phyloP scores from a whole-genome alignment of 2,797 vertebrate species.

The Gallinago solitaria region DNA sequence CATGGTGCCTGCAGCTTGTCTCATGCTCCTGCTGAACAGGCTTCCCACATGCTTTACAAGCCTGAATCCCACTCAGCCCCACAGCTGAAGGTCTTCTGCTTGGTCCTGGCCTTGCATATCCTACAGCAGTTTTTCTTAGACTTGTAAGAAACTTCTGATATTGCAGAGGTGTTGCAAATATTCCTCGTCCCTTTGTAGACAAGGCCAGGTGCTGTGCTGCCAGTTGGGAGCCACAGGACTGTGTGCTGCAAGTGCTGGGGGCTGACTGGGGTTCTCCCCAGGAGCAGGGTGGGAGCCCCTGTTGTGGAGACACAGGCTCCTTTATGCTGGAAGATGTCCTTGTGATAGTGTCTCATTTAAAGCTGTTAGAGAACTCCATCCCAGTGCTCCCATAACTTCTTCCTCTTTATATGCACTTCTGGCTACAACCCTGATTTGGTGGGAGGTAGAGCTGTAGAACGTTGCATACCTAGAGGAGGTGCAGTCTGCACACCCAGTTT shows the following conservation, averaged over 20 bases:
- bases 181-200: background rate
- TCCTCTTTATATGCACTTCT: fast-evolving
- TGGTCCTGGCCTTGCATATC: background rate
- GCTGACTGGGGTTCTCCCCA: background rate
- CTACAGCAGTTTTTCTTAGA: background rate
- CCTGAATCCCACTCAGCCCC: background rate
- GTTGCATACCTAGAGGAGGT: background rate
- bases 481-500: background rate
- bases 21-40: background rate
- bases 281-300: background rate
- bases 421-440: fast-evolving
- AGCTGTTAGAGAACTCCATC: background rate
- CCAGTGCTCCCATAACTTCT: background rate
- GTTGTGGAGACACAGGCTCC: background rate
- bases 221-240: background rate
- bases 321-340: background rate
- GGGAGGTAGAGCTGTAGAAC: background rate
- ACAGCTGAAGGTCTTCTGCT: background rate
- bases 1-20: background rate
- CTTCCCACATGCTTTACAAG: background rate
- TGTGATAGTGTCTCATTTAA: background rate
- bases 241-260: fast-evolving
- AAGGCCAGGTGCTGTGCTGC: background rate
- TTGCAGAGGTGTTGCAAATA: background rate
- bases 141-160: background rate